A percentile compares a stretch with the other conserved stretches of the same genome.
phyloP scores from a whole-genome alignment of 2,113 vertebrate species.

The Dromaius novaehollandiae region DNA sequence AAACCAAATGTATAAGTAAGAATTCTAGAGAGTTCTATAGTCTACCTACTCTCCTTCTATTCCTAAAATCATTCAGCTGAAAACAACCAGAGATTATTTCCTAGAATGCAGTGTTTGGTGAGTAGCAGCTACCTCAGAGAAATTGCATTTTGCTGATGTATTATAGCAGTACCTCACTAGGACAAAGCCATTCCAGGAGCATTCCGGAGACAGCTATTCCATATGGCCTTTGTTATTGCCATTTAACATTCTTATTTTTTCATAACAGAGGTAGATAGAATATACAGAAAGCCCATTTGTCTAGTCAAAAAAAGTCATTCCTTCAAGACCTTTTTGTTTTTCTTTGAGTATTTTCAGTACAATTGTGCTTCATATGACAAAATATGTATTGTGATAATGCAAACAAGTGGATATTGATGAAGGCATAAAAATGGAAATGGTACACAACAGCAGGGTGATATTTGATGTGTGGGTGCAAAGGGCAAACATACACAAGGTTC shows the following conservation, averaged over 20 bases:
- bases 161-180: not conserved
- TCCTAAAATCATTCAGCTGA: not conserved
- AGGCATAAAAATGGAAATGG: not conserved
- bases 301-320: not conserved
- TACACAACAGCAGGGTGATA: not conserved
- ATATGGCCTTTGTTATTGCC: not conserved
- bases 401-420: not conserved
- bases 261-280: not conserved
- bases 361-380: not conserved
- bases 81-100: not conserved
- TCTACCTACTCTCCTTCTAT: not conserved
- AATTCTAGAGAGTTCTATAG: not conserved
- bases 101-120: not conserved
- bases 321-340: not conserved
- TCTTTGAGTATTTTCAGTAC: not conserved
- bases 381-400: not conserved
- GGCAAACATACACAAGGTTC: not conserved
- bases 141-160: slow-evolving; percentile 12
- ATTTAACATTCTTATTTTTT: slow-evolving; percentile 18
- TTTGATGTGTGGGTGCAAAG: not conserved
- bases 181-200: not conserved
- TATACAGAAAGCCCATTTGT: not conserved
- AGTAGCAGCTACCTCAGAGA: not conserved
- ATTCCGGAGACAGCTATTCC: slow-evolving; percentile 4
- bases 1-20: not conserved